phyloP scores from a whole-genome alignment of 2,113 vertebrate genomes.

The Cavia porcellus region DNA sequence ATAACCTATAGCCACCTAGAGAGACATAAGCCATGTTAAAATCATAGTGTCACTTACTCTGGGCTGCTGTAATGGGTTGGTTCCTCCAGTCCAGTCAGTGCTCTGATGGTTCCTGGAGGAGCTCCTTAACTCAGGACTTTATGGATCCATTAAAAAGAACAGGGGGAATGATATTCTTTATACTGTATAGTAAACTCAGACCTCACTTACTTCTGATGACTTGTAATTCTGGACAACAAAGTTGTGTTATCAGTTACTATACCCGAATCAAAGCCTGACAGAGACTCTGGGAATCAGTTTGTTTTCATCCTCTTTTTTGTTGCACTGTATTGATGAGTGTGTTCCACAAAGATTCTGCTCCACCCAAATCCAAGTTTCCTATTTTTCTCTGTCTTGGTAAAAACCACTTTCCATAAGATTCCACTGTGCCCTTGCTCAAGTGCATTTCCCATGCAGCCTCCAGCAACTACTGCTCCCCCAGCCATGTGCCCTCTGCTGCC shows the following conservation, averaged over 20 bases:
- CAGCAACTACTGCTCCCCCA: too few species aligned
- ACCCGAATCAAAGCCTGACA: neutral
- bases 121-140: slow-evolving; percentile 72
- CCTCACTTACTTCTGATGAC: slow-evolving; percentile 13
- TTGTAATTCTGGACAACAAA: slow-evolving; percentile 35
- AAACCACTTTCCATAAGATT: neutral
- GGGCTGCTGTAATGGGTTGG: slow-evolving; percentile 3
- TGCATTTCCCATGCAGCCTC: rapidly evolving
- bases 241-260: neutral
- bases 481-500: neutral
- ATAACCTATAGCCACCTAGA: slow-evolving; percentile 1
- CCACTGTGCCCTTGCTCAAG: neutral
- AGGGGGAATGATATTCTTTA: slow-evolving; percentile 46
- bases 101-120: slow-evolving; percentile 33
- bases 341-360: neutral
- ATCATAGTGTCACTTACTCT: neutral
- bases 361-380: neutral
- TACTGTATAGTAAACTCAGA: slow-evolving; percentile 35
- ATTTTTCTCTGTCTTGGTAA: neutral
- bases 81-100: slow-evolving; percentile 1
- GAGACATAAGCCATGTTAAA: slow-evolving; percentile 57
- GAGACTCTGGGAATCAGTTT: neutral
- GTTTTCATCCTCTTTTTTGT: neutral
- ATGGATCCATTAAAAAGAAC: slow-evolving; percentile 64
- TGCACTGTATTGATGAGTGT: neutral